Evolutionary conservation across 2,797 vertebrate genomes (phyloP), one percentile per base, ranked within the genome.

Genomic region (Pipistrellus nathusii): DNA sequence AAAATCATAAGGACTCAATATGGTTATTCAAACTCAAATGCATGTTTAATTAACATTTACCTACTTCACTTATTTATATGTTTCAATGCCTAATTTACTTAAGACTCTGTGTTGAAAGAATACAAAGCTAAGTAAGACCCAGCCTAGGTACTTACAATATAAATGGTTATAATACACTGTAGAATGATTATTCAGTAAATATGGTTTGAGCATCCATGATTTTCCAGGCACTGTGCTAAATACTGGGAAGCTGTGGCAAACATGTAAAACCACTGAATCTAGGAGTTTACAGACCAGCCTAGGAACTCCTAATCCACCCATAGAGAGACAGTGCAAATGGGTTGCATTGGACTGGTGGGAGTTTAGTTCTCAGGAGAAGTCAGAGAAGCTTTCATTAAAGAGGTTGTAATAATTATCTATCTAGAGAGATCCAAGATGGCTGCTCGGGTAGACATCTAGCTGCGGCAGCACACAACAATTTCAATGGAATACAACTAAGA

Each of bases 141-240:
- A 93, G 20, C 48, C 32, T 71, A 41, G 11, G 25, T 23, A 68
- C 15, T 71, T 62, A 77, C 27, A 59, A 8, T 86, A 32, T 46
- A 81, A 85, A 85, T 84, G 17, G 1, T n/a, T 66, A 66, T 3
- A 84, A 38, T 10, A 27, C 46, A 84, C 59, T 13, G 35, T 6
- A 80, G 13, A 94, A 86, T 9, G 17, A 87, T 89, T 25, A 80
- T 66, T 85, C 20, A 73, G 41, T 64, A 68, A 90, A 81, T 48
- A 48, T 55, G 4, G 3, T 59, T 88, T 86, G 3, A 68, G 7
- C 23, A 68, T 5, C 8, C 10, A 15, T 66, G 18, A 62, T 59
- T 84, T 78, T 27, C 11, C 44, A 77, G 15, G 12, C 46, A 81
- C 12, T 57, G 30, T 44, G 23, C 32, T 13, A 69, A 84, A 62